A percentile compares a stretch with the other conserved stretches of the same genome.
phyloP scores from a whole-genome alignment of 2,888 invertebrate genomes.

The Callinectes sapidus region DNA sequence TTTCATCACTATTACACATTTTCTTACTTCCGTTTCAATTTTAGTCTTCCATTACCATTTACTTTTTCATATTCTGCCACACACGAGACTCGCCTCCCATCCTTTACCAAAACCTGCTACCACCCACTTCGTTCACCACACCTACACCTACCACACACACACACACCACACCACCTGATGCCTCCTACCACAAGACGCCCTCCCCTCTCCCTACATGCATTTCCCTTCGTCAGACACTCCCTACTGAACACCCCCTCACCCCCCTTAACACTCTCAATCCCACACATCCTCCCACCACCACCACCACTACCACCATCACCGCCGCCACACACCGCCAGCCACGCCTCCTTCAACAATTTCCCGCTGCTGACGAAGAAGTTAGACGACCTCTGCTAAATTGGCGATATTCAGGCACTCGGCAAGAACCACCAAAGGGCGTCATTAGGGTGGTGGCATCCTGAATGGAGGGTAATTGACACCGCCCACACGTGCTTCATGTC shows the following conservation, averaged over 20 bases:
- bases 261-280: neutral
- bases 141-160: neutral
- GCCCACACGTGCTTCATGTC: neutral
- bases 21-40: neutral
- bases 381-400: neutral
- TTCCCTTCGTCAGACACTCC: neutral
- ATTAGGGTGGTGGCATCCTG: neutral
- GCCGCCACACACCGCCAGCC: neutral
- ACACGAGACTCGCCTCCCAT: too few relatives aligned
- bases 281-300: neutral
- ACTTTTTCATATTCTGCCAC: neutral
- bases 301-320: neutral
- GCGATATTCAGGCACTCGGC: conserved; percentile 2
- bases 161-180: neutral
- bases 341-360: neutral
- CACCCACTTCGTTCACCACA: too few relatives aligned
- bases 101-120: too few relatives aligned
- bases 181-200: too few relatives aligned
- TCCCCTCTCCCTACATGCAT: neutral
- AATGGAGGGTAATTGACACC: conserved; percentile 19
- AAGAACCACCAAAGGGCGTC: neutral
- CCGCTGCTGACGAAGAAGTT: neutral
- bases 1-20: neutral
- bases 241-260: neutral
- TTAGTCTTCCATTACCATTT: neutral